phyloP scores from a whole-genome alignment of 2,113 vertebrate species.

The Lophotis ruficrista region DNA sequence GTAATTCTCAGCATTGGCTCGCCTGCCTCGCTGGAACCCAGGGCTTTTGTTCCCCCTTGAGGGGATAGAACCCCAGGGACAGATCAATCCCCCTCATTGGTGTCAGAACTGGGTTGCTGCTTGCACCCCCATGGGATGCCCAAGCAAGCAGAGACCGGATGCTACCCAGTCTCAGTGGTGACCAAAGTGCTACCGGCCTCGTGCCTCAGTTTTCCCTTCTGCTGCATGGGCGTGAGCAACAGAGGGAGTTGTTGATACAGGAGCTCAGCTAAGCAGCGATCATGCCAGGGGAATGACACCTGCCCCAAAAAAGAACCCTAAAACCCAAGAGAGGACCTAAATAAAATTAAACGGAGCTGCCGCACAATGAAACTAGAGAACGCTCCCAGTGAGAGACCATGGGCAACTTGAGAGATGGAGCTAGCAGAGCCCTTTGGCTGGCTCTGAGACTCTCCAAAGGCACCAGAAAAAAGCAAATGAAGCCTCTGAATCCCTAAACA shows the following conservation, averaged over 20 bases:
- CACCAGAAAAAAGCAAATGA: neutral
- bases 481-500: neutral
- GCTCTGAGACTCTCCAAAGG: neutral
- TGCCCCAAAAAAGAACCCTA: neutral
- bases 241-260: neutral
- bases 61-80: no score
- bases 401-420: neutral
- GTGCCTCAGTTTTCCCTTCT: neutral
- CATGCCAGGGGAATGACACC: no score
- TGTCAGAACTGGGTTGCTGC: neutral
- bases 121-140: neutral
- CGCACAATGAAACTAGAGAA: rapidly evolving
- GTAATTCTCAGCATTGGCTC: rapidly evolving
- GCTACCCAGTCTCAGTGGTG: neutral
- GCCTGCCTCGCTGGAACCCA: rapidly evolving
- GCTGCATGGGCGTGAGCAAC: neutral
- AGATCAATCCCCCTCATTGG: rapidly evolving
- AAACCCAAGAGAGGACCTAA: neutral
- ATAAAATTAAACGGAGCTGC: neutral
- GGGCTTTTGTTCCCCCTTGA: no score
- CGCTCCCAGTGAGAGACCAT: rapidly evolving
- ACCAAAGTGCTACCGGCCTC: neutral
- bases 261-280: neutral
- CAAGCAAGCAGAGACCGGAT: neutral
- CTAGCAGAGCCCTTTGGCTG: rapidly evolving